Evolutionary conservation across 2,797 vertebrate genomes (phyloP), one percentile per base, ranked within the genome.

Genomic region (Propithecus deckenii): DNA sequence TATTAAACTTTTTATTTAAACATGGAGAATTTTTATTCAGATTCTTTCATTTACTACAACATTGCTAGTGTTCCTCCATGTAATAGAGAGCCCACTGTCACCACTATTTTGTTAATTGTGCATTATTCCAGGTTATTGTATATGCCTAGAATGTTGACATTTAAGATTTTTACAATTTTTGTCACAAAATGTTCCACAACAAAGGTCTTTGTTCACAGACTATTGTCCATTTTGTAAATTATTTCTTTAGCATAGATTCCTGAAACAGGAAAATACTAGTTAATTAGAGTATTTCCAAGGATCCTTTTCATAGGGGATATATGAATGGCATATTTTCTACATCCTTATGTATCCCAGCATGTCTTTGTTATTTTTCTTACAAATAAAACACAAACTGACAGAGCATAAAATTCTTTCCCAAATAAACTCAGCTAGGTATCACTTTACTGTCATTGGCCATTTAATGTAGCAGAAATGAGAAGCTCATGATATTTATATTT

Each of bases 401-500:
- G 48, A 14, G 76, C 84, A 57, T 95, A 93, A 97, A 93, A 86
- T 86, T 93, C n/a, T 86, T 94, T 91, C 14, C 91, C 46, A 87
- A 67, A 86, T 55, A 97, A 97, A 91, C 86, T 93, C 46, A 88
- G 48, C 90, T 91, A 95, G 38, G 63, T 92, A 91, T 88, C 50
- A 86, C 41, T 95, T 93, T 93, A 84, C 43, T 65, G 23, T 91
- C 93, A 92, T 52, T 83, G 67, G 23, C 30, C 59, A 93, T 96
- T 80, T 97, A 91, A 93, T 80, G 35, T 72, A 74, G 55, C 87
- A 94, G 87, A 92, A 88, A 89, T 80, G 48, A 96, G 87, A 96
- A 97, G 80, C 12, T 38, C 67, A 81, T 89, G 18, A n/a, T 69
- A 89, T 84, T 88, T 71, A 59, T 55, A 81, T 84, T 94, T 91